Evolutionary conservation across 1,140 invertebrate genomes (phyloP), one percentile per base, ranked within the genome.

Genomic region (Xylocopa sonorina): DNA sequence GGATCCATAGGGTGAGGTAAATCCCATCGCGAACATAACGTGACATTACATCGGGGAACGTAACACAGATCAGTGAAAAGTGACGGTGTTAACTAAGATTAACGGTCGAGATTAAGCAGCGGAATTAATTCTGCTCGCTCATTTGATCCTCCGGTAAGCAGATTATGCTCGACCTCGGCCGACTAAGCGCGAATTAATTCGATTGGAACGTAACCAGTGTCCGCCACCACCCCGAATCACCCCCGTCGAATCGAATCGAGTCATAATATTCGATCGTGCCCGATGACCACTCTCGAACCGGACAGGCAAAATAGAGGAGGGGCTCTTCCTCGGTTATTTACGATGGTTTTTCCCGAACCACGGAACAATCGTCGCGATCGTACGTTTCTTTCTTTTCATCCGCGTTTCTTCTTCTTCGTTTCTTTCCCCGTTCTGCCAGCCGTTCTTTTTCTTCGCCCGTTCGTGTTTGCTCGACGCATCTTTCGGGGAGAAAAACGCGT

Each of bases 401-500:
- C 34, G 58, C 18, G 3, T 58, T 21, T n/a, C 32, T 21, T 21
- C 2, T 18, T 34, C 7, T 21, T 24, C 12, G 0, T 10, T 38
- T 12, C 14, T 14, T 12, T 4, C 32, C 34, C 12, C 32, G 3
- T n/a, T 12, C 21, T 38, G n/a, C n/a, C n/a, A n/a, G n/a, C n/a
- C 43, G 5, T 50, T 38, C 51, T 72, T 80, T 77, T 64, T 27
- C 27, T 58, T 46, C 41, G 24, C 32, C 16, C 34, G 41, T 14
- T 75, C 78, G 68, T 73, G 67, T 75, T 79, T 53, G 51, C 73
- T 53, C 60, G 83, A 80, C 87, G 87, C 85, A 88, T 89, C 89
- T 88, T 68, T 88, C 83, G 84, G 71, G 62, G 78, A 88, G 88
- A 92, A 92, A 92, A 92, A 92, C 88, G 89, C 88, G 89, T 89